Percentiles rank a stretch among this genome's conserved stretches.
Evolutionary conservation across 1,140 invertebrate genomes (phyloP).

Genomic region (Formica selysi): DNA sequence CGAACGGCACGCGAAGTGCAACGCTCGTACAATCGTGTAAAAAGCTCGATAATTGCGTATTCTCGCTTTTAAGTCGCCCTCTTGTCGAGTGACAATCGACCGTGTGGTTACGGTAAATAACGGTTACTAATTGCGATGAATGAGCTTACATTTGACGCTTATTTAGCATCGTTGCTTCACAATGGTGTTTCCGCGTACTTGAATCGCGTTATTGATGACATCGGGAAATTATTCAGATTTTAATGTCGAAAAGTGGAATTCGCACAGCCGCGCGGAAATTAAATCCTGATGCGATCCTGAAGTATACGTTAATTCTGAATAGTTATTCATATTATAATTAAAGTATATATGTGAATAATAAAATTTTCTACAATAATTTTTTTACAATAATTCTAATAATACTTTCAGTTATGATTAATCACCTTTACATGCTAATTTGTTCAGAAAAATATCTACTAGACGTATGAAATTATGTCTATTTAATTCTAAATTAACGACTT

Average conservation of each 20-base stretch:
- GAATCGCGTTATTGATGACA: not conserved
- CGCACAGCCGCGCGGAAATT: not conserved
- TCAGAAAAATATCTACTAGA: not conserved
- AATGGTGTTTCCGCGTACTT: not conserved
- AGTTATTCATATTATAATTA: not conserved
- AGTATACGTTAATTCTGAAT: not conserved
- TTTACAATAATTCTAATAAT: not conserved
- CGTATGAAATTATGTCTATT: not conserved
- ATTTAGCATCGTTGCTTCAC: not conserved
- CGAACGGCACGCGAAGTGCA: not conserved
- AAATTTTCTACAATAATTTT: not conserved
- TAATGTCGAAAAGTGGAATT: not conserved
- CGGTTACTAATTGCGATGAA: slow-evolving; percentile 15
- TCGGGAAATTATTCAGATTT: not conserved
- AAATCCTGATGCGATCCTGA: not conserved
- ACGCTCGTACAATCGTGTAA: not conserved
- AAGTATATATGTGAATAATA: not conserved
- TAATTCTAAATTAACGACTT: not conserved
- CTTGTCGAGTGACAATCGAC: not conserved
- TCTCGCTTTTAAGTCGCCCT: not conserved
- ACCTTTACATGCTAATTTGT: not conserved
- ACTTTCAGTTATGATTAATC: not conserved
- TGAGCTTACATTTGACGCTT: slow-evolving; percentile 8
- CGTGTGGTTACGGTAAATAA: not conserved
- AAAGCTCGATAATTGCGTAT: not conserved